These are phyloP conservation scores for Melanotaenia trifasciata DNA, from an alignment of 2,797 vertebrate genomes.

Conservation along the genomic window DNA sequence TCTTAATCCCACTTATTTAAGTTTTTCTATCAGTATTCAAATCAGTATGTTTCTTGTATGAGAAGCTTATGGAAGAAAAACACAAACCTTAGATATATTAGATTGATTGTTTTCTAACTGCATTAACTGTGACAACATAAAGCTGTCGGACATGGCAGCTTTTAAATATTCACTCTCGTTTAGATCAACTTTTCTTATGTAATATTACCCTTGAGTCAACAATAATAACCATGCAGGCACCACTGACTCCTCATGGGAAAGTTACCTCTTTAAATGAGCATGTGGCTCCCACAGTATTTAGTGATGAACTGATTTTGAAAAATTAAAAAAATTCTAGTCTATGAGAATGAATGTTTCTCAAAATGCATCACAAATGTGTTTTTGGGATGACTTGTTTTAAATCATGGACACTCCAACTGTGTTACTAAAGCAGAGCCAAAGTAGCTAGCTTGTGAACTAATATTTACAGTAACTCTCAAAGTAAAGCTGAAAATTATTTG, in stretches of 20 bases:
- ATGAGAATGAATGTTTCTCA: no score
- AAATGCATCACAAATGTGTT: no score
- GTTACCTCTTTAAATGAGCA: not conserved
- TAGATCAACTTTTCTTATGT: not conserved
- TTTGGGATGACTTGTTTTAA: no score
- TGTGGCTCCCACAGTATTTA: not conserved
- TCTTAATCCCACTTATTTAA: not conserved
- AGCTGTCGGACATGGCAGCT: not conserved
- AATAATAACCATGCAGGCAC: not conserved
- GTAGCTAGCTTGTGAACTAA: no score
- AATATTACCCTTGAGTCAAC: not conserved
- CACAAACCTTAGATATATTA: not conserved
- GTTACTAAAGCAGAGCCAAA: no score
- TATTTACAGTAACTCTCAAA: no score
- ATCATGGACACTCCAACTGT: no score
- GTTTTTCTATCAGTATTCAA: no score
- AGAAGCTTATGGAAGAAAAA: not conserved
- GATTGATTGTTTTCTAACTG: not conserved
- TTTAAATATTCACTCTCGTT: not conserved
- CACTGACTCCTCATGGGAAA: not conserved
- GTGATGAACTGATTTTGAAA: not conserved
- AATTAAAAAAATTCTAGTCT: no score
- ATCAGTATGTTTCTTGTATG: not conserved
- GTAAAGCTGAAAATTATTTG: no score
- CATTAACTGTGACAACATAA: not conserved